Conservation (phyloP, 1,140 invertebrate genomes). For the Drosophila funebris region DNA sequence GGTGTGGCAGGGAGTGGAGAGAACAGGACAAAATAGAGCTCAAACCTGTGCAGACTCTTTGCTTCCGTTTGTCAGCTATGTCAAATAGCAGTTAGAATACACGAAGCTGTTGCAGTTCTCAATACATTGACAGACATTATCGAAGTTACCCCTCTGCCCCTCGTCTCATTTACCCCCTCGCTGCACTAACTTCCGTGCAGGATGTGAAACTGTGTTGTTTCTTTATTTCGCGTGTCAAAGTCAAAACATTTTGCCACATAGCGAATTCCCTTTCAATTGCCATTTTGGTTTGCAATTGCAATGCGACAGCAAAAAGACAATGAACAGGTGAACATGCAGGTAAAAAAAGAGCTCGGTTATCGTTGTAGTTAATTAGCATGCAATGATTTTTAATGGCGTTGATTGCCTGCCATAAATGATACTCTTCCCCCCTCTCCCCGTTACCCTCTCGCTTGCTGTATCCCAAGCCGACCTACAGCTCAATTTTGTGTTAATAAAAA, state of each 20-base stretch:
- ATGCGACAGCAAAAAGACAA: neutral
- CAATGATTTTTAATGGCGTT: constrained; percentile 72
- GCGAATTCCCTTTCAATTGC: constrained; percentile 1
- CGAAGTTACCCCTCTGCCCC: neutral
- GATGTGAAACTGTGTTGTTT: constrained; percentile 9
- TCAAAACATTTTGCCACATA: constrained; percentile 19
- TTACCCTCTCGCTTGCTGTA: neutral
- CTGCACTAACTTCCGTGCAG: neutral
- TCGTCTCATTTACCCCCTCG: neutral
- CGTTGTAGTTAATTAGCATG: constrained; percentile 67
- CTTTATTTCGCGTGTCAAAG: constrained; percentile 23
- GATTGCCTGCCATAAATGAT: constrained; percentile 26
- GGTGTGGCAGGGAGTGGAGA: neutral
- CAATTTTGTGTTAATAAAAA: constrained; percentile 58
- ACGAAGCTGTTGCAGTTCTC: constrained; percentile 58
- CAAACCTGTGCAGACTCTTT: constrained; percentile 12
- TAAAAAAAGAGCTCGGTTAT: constrained; percentile 1
- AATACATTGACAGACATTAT: constrained; percentile 64
- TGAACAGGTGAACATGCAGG: neutral
- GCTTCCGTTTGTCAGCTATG: constrained; percentile 66
- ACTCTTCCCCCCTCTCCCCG: neutral
- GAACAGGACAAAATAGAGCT: neutral
- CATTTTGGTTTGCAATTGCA: neutral
- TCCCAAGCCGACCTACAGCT: neutral
- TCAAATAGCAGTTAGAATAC: constrained; percentile 61